Conservation (phyloP, 2,888 invertebrate species). For the Parasteatoda lunata region DNA sequence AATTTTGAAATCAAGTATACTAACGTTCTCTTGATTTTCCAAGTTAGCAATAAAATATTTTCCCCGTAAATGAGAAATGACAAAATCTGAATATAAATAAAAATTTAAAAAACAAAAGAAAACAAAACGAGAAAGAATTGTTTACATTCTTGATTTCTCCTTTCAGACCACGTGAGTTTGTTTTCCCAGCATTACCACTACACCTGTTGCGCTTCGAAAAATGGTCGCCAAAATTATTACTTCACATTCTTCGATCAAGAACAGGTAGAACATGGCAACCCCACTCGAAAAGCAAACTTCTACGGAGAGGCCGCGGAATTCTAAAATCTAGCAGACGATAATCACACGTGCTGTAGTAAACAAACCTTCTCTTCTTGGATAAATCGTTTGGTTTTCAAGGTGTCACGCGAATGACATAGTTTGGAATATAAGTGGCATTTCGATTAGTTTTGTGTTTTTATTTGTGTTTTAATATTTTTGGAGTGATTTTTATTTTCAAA, state of each 20-base stretch:
- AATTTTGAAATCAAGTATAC: no score
- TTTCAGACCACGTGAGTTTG: not conserved
- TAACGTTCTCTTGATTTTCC: no score
- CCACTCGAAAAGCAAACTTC: conserved; percentile 30
- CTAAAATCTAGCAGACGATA: conserved; percentile 53
- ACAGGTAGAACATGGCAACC: conserved; percentile 41
- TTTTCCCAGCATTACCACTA: not conserved
- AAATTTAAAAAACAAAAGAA: no score
- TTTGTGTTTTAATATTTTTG: not conserved
- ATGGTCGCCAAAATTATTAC: conserved; percentile 41
- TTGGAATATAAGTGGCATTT: not conserved
- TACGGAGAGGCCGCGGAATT: conserved; percentile 36
- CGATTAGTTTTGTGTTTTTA: not conserved
- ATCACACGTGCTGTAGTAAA: conserved; percentile 61
- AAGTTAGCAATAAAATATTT: no score
- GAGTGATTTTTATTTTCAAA: not conserved
- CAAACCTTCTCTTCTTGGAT: conserved; percentile 47
- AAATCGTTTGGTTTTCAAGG: conserved; percentile 1
- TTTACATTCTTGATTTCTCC: no score
- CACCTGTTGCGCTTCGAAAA: conserved; percentile 36
- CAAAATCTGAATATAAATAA: no score
- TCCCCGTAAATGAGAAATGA: no score
- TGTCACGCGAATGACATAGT: not conserved
- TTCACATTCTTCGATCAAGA: not conserved
- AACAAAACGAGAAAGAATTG: no score